Percentiles rank a stretch among this genome's conserved stretches.
These are phyloP conservation scores for Pseudocheirus occidentalis DNA, from an alignment of 2,797 vertebrate genomes.

Conservation along the genomic window DNA sequence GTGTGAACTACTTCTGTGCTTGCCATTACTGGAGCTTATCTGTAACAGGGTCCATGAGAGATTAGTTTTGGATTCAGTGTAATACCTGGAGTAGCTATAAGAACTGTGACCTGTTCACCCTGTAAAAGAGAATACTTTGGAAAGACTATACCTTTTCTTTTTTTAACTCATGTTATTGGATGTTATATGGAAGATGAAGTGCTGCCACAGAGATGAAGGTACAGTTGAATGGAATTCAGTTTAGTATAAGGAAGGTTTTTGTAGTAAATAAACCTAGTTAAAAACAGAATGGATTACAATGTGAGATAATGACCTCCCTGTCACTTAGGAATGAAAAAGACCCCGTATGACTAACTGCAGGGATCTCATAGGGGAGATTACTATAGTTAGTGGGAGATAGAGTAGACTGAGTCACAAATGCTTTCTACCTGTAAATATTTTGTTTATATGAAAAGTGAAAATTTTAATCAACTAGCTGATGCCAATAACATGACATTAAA, in stretches of 20 bases:
- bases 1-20: too few relatives aligned
- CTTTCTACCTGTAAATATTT: not conserved
- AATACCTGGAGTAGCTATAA: not conserved
- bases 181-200: not conserved
- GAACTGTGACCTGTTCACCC: not conserved
- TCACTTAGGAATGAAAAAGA: not conserved
- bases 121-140: not conserved
- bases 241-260: not conserved
- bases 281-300: not conserved
- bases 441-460: not conserved
- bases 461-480: not conserved
- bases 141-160: not conserved
- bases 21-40: not conserved
- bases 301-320: not conserved
- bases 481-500: not conserved
- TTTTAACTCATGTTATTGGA: not conserved
- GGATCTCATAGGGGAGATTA: not conserved
- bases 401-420: not conserved
- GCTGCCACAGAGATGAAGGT: not conserved
- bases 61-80: not conserved
- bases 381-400: not conserved
- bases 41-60: not conserved
- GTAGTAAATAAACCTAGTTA: not conserved
- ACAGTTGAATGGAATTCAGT: not conserved
- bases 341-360: not conserved